Base-by-base conservation (phyloP, 2,113 vertebrate species). In the Chrysemys picta region DNA sequence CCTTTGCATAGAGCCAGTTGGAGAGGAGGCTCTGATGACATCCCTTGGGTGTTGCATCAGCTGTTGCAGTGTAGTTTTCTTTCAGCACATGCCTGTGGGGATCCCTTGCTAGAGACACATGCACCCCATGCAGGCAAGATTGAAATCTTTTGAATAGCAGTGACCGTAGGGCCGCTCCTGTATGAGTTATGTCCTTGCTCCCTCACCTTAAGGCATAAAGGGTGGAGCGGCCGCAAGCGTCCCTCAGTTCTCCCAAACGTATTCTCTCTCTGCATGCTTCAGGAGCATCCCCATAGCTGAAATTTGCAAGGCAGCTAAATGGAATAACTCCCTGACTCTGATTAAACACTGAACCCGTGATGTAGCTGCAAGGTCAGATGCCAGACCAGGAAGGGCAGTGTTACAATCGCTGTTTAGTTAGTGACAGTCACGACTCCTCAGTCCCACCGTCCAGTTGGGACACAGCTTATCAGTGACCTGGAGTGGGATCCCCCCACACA, bases 211-310 rank as follows among this genome's bases (percentile, higher is more conserved):
- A 78, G 76, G 4, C 5, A 4, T 8, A 2, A 50, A 56, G 31
- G 4, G 2, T 1, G 49, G 38, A 38, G 1, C 25, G 53, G 42
- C 72, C 42, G 4, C 42, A 8, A 25, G 10, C 42, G 12, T 75
- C 69, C 38, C 38, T 75, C 38, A 22, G 21, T 10, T 89, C 72
- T 27, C 29, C 81, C 31, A 8, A 0, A 0, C 10, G 16, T 19
- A 19, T 38, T 38, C 9, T 38, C 62, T 6, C 17, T 75, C 22
- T 4, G 8, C 1, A 59, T 49, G n/a, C 31, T n/a, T 50, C 19
- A 27, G 38, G 50, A 82, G 49, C 0, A 0, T n/a, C 31, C 25
- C 81, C 13, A 0, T 25, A 22, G 21, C 27, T 5, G 50, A 57
- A 50, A 53, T 17, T n/a, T 5, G 5, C 2, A 21, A 45, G 72